These are phyloP conservation scores for Lycaon pictus DNA, from an alignment of 2,113 vertebrate genomes.

Conservation along the genomic window DNA sequence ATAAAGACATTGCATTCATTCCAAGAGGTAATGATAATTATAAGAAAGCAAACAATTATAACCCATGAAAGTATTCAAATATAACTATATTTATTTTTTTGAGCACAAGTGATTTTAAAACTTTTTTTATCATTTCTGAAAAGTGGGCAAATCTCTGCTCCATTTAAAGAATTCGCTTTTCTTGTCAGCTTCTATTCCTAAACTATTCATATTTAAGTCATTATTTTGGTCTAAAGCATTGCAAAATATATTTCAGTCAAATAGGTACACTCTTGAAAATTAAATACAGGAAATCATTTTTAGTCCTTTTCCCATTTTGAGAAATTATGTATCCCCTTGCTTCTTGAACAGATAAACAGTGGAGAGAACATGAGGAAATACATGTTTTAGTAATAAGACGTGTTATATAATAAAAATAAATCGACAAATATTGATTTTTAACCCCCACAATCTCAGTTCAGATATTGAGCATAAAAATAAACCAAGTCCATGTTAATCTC, in stretches of 20 bases:
- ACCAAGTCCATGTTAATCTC: background rate
- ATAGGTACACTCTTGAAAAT: background rate
- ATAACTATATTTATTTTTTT: background rate
- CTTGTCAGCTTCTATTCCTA: background rate
- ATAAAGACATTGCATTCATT: background rate
- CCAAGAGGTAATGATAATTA: background rate
- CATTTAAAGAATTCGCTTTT: background rate
- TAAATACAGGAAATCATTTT: background rate
- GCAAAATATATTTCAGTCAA: background rate
- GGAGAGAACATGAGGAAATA: background rate
- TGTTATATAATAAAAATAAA: background rate
- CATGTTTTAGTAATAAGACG: background rate
- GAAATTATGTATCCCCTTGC: background rate
- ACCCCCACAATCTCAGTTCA: background rate
- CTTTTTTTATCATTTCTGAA: background rate
- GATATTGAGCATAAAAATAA: constrained; percentile 20
- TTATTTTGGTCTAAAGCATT: background rate
- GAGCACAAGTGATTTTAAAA: background rate
- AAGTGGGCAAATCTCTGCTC: background rate
- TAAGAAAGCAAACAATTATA: background rate
- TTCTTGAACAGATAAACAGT: background rate
- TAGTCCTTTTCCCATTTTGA: background rate
- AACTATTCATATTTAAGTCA: background rate
- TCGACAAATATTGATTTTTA: background rate
- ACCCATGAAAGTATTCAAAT: background rate